Evolutionary conservation across 2,113 vertebrate species (phyloP).

Genomic region (Crotophaga sulcirostris): DNA sequence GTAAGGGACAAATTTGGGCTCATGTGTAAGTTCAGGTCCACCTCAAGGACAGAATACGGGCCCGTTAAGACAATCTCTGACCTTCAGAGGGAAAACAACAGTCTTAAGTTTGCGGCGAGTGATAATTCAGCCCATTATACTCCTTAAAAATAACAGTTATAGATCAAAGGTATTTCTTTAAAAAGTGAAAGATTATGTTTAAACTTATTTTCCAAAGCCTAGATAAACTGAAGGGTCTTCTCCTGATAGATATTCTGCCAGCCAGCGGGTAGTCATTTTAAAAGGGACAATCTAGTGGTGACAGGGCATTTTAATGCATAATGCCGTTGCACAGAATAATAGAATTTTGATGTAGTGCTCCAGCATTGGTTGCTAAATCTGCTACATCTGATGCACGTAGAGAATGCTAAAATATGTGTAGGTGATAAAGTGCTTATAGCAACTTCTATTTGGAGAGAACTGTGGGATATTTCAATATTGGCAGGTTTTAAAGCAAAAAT

Average conservation of each 20-base stretch:
- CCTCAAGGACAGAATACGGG: not conserved
- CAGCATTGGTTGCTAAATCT: slow-evolving; percentile 38
- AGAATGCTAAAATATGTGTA: slow-evolving; percentile 41
- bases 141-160: not conserved
- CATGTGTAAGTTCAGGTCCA: fast-evolving
- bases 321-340: slow-evolving; percentile 48
- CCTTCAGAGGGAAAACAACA: not conserved
- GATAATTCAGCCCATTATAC: not conserved
- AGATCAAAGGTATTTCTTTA: not conserved
- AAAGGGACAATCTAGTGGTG: slow-evolving; percentile 30
- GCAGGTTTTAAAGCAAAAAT: not conserved
- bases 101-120: not conserved
- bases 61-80: not conserved
- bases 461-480: not conserved
- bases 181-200: not conserved
- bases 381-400: slow-evolving; percentile 4
- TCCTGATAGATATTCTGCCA: slow-evolving; percentile 26
- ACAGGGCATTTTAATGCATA: slow-evolving; percentile 49
- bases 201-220: not conserved
- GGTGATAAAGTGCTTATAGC: not conserved
- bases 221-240: not conserved
- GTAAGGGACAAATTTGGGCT: not conserved
- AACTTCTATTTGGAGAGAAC: not conserved
- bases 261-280: not conserved
- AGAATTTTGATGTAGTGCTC: slow-evolving; percentile 56